A percentile compares a stretch with the other conserved stretches of the same genome.
These are phyloP conservation scores for Athripsodes cinereus DNA, from an alignment of 2,888 invertebrate species.

Conservation along the genomic window DNA sequence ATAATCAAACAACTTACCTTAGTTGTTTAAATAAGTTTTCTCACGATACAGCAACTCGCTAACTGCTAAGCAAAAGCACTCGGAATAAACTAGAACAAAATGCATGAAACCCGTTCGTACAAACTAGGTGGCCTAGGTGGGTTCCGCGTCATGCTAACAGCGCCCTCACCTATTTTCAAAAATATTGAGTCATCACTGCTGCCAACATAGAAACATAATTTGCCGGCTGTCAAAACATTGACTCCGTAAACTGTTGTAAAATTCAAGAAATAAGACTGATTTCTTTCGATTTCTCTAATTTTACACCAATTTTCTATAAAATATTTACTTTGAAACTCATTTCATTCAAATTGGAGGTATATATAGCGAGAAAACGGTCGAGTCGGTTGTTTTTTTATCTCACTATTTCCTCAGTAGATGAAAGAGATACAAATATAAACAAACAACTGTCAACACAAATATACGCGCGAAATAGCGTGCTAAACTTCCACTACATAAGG, in stretches of 20 bases:
- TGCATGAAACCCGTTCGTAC: slow-evolving; percentile 53
- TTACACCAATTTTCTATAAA: too few relatives aligned
- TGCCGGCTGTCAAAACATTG: neutral
- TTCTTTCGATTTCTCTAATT: too few relatives aligned
- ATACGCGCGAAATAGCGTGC: neutral
- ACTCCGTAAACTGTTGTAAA: neutral
- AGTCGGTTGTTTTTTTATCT: neutral
- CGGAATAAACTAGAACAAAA: slow-evolving; percentile 53
- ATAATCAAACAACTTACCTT: slow-evolving; percentile 47
- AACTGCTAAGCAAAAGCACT: slow-evolving; percentile 52
- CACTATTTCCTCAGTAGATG: neutral
- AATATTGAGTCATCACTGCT: slow-evolving; percentile 25
- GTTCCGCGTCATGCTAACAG: slow-evolving; percentile 43
- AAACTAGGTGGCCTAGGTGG: slow-evolving; percentile 48
- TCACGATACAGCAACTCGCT: slow-evolving; percentile 51
- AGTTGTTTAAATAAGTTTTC: slow-evolving; percentile 54
- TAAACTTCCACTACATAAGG: too few relatives aligned
- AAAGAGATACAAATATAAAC: neutral
- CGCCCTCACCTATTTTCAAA: slow-evolving; percentile 38
- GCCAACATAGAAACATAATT: slow-evolving; percentile 15
- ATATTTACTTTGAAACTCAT: too few relatives aligned
- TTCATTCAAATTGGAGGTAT: too few relatives aligned
- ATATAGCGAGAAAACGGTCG: too few relatives aligned
- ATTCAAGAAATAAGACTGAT: neutral
- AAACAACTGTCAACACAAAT: neutral